Percentiles rank a stretch among this genome's conserved stretches.
These are phyloP conservation scores for Pammene fasciana DNA, from an alignment of 2,888 invertebrate genomes.

Conservation along the genomic window DNA sequence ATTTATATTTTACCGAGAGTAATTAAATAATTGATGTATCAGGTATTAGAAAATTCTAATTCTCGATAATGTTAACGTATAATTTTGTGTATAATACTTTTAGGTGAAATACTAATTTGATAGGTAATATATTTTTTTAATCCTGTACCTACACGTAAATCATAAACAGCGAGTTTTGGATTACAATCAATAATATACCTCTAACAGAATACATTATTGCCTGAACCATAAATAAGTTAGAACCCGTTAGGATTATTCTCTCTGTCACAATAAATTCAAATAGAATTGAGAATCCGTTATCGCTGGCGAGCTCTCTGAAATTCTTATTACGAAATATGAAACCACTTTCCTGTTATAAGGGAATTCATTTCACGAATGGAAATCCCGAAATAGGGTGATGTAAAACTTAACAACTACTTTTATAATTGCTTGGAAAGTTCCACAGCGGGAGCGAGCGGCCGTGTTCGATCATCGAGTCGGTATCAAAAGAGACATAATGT, in stretches of 20 bases:
- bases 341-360: slow-evolving; percentile 62
- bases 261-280: slow-evolving; percentile 36
- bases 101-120: too few relatives aligned
- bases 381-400: slow-evolving; percentile 64
- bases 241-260: slow-evolving; percentile 23
- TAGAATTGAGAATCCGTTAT: slow-evolving; percentile 28
- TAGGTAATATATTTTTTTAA: too few relatives aligned
- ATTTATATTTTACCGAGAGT: too few relatives aligned
- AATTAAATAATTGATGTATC: too few relatives aligned
- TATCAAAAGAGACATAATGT: slow-evolving; percentile 51
- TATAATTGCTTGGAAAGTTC: slow-evolving; percentile 75
- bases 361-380: slow-evolving; percentile 66
- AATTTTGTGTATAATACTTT: too few relatives aligned
- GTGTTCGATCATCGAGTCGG: slow-evolving; percentile 58
- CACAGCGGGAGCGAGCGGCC: slow-evolving; percentile 18
- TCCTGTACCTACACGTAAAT: too few relatives aligned
- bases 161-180: too few relatives aligned
- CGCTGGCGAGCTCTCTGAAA: slow-evolving; percentile 22
- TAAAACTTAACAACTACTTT: slow-evolving; percentile 73
- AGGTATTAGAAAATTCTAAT: too few relatives aligned
- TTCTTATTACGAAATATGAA: slow-evolving; percentile 44
- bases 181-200: background rate
- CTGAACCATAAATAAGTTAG: slow-evolving; percentile 24
- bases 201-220: slow-evolving; percentile 10
- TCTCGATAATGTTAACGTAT: too few relatives aligned